Conservation (phyloP, 2,888 invertebrate genomes). For the Ferdinandea cuprea region DNA sequence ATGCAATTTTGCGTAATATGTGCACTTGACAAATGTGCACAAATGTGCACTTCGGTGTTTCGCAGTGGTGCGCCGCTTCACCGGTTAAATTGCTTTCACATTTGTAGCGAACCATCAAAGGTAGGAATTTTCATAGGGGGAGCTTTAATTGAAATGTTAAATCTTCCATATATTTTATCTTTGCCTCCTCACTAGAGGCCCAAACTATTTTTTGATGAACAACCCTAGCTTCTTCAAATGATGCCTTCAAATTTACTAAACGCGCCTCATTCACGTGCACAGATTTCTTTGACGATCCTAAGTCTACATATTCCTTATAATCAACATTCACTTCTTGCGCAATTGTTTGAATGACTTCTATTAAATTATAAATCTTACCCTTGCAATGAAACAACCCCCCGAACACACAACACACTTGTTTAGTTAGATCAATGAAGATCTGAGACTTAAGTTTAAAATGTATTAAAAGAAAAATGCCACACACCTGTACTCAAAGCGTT, state of each 20-base stretch:
- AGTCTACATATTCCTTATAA: background rate
- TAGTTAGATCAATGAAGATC: background rate
- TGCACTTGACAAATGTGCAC: conserved; percentile 25
- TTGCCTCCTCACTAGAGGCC: too few species aligned
- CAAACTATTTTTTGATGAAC: too few species aligned
- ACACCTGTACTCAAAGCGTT: conserved; percentile 4
- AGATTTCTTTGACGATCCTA: background rate
- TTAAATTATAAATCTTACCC: background rate
- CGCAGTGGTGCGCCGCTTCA: too few species aligned
- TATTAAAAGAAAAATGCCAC: conserved; percentile 8
- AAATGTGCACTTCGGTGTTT: too few species aligned
- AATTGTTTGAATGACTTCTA: conserved; percentile 9
- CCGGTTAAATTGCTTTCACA: too few species aligned
- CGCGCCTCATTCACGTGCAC: background rate
- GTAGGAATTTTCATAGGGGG: too few species aligned
- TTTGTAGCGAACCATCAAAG: too few species aligned
- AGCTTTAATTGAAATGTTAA: background rate
- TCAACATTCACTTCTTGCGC: conserved; percentile 1
- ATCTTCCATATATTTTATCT: too few species aligned
- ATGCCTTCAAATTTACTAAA: too few species aligned
- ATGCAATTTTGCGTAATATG: conserved; percentile 26
- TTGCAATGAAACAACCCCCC: background rate
- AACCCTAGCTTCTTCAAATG: too few species aligned
- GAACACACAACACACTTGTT: background rate
- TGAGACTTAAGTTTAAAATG: background rate